These are phyloP conservation scores for Montipora sp. DNA, from an alignment of 64 coral and sea anemone genomes.

Conservation along the genomic window DNA sequence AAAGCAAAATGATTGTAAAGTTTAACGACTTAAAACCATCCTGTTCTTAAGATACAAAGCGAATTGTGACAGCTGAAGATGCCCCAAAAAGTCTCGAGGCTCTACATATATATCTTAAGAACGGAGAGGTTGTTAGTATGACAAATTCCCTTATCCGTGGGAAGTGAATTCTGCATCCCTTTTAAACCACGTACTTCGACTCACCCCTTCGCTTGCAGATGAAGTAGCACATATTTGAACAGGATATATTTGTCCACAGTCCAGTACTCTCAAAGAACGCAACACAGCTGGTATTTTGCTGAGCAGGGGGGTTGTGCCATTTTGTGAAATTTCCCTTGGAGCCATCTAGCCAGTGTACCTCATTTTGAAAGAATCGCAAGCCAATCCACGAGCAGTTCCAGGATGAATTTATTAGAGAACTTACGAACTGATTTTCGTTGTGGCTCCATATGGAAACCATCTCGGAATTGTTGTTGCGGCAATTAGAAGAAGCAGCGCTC, in stretches of 20 bases:
- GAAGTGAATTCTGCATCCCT: too few relatives aligned
- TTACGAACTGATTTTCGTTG: neutral
- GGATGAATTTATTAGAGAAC: neutral
- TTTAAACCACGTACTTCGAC: neutral
- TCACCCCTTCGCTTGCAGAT: conserved; percentile 19
- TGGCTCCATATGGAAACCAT: neutral
- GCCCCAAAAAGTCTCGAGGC: too few relatives aligned
- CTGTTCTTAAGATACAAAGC: too few relatives aligned
- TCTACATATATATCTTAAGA: too few relatives aligned
- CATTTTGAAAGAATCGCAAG: neutral
- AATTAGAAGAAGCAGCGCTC: neutral
- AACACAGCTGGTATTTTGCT: neutral
- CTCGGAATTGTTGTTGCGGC: neutral
- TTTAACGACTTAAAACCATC: too few relatives aligned
- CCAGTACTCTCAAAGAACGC: neutral
- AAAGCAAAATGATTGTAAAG: too few relatives aligned
- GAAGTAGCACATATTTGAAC: neutral
- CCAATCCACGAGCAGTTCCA: neutral
- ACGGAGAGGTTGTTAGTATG: too few relatives aligned
- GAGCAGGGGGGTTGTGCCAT: neutral
- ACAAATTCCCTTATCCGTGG: too few relatives aligned
- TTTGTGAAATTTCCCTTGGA: neutral
- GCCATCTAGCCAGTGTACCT: neutral
- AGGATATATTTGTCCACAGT: neutral
- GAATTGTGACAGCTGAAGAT: too few relatives aligned